These are phyloP conservation scores for Cuculus canorus DNA, from an alignment of 2,797 vertebrate genomes.

Conservation along the genomic window DNA sequence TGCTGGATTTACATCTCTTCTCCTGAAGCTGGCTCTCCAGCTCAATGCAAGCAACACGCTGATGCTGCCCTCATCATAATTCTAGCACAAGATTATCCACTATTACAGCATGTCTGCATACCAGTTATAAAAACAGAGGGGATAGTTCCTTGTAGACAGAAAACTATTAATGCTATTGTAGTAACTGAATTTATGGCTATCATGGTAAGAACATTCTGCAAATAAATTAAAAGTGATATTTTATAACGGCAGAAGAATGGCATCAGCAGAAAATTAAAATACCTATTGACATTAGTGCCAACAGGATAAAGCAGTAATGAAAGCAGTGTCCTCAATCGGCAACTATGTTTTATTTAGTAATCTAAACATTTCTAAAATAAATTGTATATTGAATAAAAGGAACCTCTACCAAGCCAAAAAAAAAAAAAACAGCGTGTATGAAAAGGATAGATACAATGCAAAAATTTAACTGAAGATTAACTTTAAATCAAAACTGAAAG, in stretches of 20 bases:
- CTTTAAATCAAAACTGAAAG: conserved; percentile 21
- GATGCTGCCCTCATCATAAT: not conserved
- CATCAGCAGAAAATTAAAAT: not conserved
- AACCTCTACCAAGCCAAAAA: not conserved
- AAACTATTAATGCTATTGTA: not conserved
- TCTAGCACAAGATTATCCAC: not conserved
- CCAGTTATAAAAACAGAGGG: not conserved
- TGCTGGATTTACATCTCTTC: not conserved
- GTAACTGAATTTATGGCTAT: not conserved
- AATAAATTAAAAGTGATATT: not conserved
- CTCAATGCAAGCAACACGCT: not conserved
- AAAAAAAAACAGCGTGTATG: not conserved
- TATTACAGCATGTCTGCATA: not conserved
- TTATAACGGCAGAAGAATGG: not conserved
- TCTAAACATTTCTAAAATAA: not conserved
- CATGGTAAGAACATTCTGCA: not conserved
- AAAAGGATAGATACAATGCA: not conserved
- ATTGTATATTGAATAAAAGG: not conserved
- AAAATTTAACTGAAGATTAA: conserved; percentile 14
- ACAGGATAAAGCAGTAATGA: not conserved
- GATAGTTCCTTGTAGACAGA: not conserved
- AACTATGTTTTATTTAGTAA: not conserved
- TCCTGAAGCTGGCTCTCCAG: not conserved
- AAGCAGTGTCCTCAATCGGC: not conserved
- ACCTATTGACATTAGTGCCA: not conserved